Evolutionary conservation across 2,888 invertebrate genomes (phyloP).

Genomic region (Chloromyia formosa): DNA sequence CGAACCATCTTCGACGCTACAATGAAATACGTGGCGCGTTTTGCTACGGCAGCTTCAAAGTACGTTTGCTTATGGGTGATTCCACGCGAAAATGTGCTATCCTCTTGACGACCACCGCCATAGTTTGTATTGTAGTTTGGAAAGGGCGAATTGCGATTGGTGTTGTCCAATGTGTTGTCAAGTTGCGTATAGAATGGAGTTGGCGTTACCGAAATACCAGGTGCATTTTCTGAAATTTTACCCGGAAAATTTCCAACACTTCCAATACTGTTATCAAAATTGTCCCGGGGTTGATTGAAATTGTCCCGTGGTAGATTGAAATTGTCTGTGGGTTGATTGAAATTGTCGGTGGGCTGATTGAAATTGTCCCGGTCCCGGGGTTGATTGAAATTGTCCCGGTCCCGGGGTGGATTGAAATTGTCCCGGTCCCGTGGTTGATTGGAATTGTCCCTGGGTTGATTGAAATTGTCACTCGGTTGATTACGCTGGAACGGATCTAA

Average conservation of each 20-base stretch:
- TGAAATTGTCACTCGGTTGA: neutral
- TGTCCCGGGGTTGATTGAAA: neutral
- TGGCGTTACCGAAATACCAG: neutral
- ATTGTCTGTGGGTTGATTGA: neutral
- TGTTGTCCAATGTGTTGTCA: constrained; percentile 13
- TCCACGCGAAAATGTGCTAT: constrained; percentile 52
- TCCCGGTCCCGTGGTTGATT: neutral
- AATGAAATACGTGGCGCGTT: constrained; percentile 80
- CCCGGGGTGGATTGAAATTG: neutral
- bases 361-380: neutral
- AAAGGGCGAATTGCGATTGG: constrained; percentile 19
- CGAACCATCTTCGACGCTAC: constrained; percentile 91
- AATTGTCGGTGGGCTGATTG: neutral
- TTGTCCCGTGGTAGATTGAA: neutral
- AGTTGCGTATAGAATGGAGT: constrained; percentile 24
- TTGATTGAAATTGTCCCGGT: too few species aligned
- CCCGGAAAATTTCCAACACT: neutral
- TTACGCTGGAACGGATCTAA: constrained; percentile 41
- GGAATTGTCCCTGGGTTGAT: neutral
- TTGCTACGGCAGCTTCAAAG: constrained; percentile 36
- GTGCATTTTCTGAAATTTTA: neutral
- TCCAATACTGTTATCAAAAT: constrained; percentile 3
- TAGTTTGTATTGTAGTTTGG: constrained; percentile 4
- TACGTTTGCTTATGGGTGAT: constrained; percentile 54
- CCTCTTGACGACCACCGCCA: constrained; percentile 15